Evolutionary conservation across 2,888 invertebrate species (phyloP).

Genomic region (Pegoplata infirma): DNA sequence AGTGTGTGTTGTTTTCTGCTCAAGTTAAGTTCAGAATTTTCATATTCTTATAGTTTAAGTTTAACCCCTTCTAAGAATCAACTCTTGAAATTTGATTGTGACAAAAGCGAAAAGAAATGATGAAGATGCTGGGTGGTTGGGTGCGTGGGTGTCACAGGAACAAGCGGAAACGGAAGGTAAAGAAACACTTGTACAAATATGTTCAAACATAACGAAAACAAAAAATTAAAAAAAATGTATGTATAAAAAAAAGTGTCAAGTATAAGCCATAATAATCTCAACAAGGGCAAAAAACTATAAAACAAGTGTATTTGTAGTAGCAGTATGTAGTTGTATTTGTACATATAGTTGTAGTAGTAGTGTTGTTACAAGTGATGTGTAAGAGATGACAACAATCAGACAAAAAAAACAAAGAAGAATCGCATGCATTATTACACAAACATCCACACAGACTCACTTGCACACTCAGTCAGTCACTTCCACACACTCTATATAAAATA

Average conservation of each 20-base stretch:
- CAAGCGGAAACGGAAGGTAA: conserved; percentile 50
- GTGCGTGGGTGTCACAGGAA: background rate
- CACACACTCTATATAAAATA: background rate
- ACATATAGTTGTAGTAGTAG: conserved; percentile 31
- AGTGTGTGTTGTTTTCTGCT: conserved; percentile 68
- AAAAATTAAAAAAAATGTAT: background rate
- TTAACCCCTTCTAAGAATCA: conserved; percentile 28
- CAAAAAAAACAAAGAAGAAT: conserved; percentile 72
- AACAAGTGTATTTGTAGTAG: conserved; percentile 26
- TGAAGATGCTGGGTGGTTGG: background rate
- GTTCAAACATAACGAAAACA: conserved; percentile 34
- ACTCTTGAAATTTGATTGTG: conserved; percentile 35
- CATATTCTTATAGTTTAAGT: conserved; percentile 24
- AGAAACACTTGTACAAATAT: conserved; percentile 50
- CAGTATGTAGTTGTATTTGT: conserved; percentile 29
- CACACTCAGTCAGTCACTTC: no score
- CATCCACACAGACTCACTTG: background rate
- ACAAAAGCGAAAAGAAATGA: conserved; percentile 5
- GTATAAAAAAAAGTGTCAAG: conserved; percentile 75
- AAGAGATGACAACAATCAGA: conserved; percentile 72
- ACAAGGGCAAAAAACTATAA: conserved; percentile 59
- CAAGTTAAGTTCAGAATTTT: conserved; percentile 50
- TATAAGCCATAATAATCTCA: conserved; percentile 72
- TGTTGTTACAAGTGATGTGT: conserved; percentile 51
- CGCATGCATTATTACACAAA: conserved; percentile 63